phyloP scores from a whole-genome alignment of 2,888 invertebrate species.

The Oithona nana region DNA sequence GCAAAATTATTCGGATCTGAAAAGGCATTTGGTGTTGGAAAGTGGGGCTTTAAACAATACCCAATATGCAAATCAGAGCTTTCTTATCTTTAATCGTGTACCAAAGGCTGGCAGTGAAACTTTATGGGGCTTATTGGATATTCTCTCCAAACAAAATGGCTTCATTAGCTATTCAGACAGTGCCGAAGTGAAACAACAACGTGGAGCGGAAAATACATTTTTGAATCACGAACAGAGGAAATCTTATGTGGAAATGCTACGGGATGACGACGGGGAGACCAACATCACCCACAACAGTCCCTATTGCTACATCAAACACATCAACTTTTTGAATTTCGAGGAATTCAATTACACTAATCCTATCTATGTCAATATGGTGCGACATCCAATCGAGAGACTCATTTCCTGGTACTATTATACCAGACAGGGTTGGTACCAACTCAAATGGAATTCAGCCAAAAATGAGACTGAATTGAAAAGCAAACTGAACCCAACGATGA shows the following conservation, averaged over 20 bases:
- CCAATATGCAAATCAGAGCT: background rate
- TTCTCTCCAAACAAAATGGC: background rate
- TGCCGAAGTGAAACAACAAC: background rate
- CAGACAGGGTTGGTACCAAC: background rate
- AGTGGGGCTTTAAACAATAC: background rate
- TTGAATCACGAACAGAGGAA: background rate
- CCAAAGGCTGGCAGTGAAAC: background rate
- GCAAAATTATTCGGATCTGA: too few species aligned
- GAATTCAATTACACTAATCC: background rate
- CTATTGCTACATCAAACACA: background rate
- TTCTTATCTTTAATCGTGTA: background rate
- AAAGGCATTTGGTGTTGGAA: background rate
- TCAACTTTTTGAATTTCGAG: background rate
- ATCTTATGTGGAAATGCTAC: background rate
- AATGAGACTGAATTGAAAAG: background rate
- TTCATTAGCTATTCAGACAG: background rate
- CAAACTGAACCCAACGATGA: background rate
- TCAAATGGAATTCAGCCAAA: background rate
- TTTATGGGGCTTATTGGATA: background rate
- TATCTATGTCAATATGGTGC: constrained; percentile 6
- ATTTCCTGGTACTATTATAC: constrained; percentile 12
- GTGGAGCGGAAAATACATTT: background rate
- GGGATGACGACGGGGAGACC: too few species aligned
- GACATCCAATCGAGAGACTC: constrained; percentile 8
- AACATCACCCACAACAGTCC: background rate